phyloP scores from a whole-genome alignment of 2,888 invertebrate genomes.

The Ophion ventricosus region DNA sequence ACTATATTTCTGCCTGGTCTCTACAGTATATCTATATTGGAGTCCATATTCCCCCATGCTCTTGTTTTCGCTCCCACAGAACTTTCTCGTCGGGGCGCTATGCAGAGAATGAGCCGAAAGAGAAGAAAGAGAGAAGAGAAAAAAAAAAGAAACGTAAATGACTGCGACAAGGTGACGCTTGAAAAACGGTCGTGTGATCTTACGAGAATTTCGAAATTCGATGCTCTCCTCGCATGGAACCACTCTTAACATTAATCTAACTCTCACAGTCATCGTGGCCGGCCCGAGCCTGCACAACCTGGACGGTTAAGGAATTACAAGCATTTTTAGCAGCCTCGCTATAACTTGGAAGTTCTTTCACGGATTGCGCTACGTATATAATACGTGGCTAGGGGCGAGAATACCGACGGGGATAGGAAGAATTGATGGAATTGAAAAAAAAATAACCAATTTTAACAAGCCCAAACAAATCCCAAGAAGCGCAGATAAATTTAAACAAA shows the following conservation, averaged over 20 bases:
- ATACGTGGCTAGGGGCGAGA: neutral
- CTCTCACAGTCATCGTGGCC: constrained; percentile 32
- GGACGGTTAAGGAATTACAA: constrained; percentile 13
- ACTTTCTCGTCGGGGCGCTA: constrained; percentile 21
- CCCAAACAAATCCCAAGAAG: too few species aligned
- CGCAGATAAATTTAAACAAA: too few species aligned
- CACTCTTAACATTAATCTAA: constrained; percentile 51
- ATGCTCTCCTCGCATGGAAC: constrained; percentile 47
- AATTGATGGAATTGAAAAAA: too few species aligned
- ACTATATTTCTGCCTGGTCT: neutral
- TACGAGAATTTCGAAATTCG: constrained; percentile 59
- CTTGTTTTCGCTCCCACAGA: constrained; percentile 44
- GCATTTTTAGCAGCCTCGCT: constrained; percentile 8
- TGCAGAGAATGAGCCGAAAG: constrained; percentile 22
- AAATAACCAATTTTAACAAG: too few species aligned
- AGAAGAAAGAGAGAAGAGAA: constrained; percentile 1
- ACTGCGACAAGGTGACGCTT: constrained; percentile 40
- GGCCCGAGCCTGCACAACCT: neutral
- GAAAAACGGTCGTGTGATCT: constrained; percentile 54
- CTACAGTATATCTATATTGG: neutral
- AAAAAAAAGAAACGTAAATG: constrained; percentile 27
- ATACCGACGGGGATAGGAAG: too few species aligned
- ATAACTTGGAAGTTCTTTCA: neutral
- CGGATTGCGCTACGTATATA: neutral
- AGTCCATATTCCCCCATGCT: constrained; percentile 38